Evolutionary conservation across 1,140 invertebrate genomes (phyloP).

Genomic region (Drosophila equinoxialis): DNA sequence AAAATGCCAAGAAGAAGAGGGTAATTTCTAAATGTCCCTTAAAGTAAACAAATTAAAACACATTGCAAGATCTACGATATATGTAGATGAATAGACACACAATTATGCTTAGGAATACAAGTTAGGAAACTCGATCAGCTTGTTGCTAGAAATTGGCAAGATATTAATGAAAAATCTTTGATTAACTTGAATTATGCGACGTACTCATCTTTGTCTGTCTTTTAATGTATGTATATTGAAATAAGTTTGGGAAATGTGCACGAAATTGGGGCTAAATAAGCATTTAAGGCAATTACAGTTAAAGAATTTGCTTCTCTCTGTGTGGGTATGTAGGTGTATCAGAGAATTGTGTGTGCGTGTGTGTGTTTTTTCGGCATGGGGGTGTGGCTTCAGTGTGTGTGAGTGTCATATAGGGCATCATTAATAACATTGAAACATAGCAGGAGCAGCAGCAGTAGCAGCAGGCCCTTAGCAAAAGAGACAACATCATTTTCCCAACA

Average conservation of each 20-base stretch:
- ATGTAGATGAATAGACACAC: no score
- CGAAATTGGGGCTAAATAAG: neutral
- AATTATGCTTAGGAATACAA: no score
- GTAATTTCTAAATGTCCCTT: no score
- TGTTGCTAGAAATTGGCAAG: neutral
- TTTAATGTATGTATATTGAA: no score
- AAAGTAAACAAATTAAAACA: no score
- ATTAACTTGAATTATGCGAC: neutral
- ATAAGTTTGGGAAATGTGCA: no score
- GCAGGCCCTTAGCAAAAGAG: constrained; percentile 30
- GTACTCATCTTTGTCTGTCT: neutral
- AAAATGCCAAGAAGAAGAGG: no score
- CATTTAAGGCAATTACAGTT: constrained; percentile 18
- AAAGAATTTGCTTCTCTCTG: neutral
- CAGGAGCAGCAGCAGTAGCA: constrained; percentile 23
- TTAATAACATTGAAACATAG: constrained; percentile 69
- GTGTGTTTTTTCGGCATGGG: neutral
- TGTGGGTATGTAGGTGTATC: constrained; percentile 21
- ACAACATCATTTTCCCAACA: constrained; percentile 68
- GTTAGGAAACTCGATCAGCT: no score
- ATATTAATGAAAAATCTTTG: neutral
- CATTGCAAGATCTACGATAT: no score
- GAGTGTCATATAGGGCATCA: constrained; percentile 70
- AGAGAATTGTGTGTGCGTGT: neutral
- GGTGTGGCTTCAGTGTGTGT: constrained; percentile 21